Evolutionary conservation across 2,113 vertebrate genomes (phyloP).

Genomic region (Pipa parva): DNA sequence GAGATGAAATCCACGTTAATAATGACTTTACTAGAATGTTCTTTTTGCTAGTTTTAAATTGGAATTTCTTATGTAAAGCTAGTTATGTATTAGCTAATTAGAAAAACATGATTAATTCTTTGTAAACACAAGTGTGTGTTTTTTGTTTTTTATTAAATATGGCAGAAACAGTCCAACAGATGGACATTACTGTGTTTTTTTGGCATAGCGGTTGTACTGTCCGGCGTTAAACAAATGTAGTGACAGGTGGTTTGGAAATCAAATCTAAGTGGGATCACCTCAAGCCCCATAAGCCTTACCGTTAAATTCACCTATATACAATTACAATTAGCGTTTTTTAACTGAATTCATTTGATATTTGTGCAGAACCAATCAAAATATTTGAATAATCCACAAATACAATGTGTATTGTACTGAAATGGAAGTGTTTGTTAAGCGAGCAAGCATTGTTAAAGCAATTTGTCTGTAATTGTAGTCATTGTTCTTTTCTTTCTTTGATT

Average conservation of each 20-base stretch:
- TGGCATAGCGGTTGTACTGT: neutral
- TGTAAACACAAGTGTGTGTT: neutral
- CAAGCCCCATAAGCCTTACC: neutral
- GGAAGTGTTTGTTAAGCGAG: too few species aligned
- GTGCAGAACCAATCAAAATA: too few species aligned
- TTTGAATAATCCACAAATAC: too few species aligned
- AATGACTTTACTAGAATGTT: too few species aligned
- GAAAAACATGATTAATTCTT: neutral
- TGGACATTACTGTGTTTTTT: neutral
- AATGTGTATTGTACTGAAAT: too few species aligned
- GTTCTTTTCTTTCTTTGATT: too few species aligned
- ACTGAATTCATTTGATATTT: too few species aligned
- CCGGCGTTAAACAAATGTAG: conserved; percentile 15
- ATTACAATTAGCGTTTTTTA: neutral
- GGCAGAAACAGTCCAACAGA: conserved; percentile 14
- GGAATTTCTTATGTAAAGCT: neutral
- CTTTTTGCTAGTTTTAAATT: neutral
- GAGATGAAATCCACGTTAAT: too few species aligned
- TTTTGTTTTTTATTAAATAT: conserved; percentile 3
- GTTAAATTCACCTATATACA: conserved; percentile 9
- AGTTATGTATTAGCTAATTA: neutral
- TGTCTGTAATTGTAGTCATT: too few species aligned
- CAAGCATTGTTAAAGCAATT: too few species aligned
- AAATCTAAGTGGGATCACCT: conserved; percentile 5
- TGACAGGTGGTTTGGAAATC: conserved; percentile 29